Conservation (phyloP, 2,888 invertebrate genomes). For the Ormyrus thymus region DNA sequence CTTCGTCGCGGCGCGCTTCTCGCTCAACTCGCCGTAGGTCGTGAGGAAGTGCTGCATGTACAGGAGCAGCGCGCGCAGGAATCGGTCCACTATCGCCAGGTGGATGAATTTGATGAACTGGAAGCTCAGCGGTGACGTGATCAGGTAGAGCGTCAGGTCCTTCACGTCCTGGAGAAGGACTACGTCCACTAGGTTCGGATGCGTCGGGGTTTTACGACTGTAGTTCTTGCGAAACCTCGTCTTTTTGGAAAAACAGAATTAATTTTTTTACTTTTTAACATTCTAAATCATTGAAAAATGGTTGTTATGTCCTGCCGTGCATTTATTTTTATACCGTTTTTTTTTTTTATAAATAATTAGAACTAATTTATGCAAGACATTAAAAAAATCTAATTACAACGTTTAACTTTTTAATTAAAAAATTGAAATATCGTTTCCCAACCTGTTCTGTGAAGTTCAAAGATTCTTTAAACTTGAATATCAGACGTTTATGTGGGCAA, state of each 20-base stretch:
- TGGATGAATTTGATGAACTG: slow-evolving; percentile 80
- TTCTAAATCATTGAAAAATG: too few relatives aligned
- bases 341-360: too few relatives aligned
- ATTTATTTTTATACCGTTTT: too few relatives aligned
- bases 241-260: not conserved
- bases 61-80: slow-evolving; percentile 80
- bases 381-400: slow-evolving; percentile 2
- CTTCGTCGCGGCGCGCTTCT: slow-evolving; percentile 77
- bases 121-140: slow-evolving; percentile 77
- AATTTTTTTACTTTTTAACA: not conserved
- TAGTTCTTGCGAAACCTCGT: slow-evolving; percentile 33
- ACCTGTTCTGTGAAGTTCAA: slow-evolving; percentile 68
- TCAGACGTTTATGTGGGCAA: slow-evolving; percentile 66
- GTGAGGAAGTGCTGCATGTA: slow-evolving; percentile 81
- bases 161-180: slow-evolving; percentile 80
- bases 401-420: too few relatives aligned
- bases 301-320: too few relatives aligned
- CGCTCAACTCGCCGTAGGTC: slow-evolving; percentile 79
- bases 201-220: slow-evolving; percentile 20
- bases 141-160: slow-evolving; percentile 78
- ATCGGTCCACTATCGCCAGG: slow-evolving; percentile 78
- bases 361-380: not conserved
- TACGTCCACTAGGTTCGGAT: slow-evolving; percentile 76
- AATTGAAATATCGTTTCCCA: not conserved
- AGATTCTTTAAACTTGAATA: slow-evolving; percentile 65